Conservation (phyloP, 2,888 invertebrate genomes). For the Mycalesis mineus region DNA sequence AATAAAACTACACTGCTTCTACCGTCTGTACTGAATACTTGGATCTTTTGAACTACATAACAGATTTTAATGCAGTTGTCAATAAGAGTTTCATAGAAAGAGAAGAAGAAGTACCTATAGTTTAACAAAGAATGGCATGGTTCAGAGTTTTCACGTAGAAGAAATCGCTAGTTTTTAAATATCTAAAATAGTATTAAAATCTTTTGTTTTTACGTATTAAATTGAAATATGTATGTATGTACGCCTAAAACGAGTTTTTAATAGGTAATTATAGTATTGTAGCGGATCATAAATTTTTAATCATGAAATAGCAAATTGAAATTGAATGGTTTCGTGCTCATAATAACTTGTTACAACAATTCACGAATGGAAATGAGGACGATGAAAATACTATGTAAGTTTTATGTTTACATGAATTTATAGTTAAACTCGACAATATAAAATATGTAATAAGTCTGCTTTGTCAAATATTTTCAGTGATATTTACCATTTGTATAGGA, state of each 20-base stretch:
- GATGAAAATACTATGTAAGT: background rate
- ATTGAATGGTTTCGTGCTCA: background rate
- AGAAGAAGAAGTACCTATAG: too few relatives aligned
- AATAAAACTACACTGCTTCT: too few relatives aligned
- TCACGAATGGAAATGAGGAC: background rate
- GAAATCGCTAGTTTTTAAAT: too few relatives aligned
- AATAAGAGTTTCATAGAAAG: too few relatives aligned
- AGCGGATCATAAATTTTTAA: background rate
- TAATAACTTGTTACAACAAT: background rate
- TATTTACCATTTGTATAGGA: background rate
- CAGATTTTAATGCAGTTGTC: too few relatives aligned
- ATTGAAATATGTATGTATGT: too few relatives aligned
- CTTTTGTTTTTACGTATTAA: too few relatives aligned
- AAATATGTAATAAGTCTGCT: background rate
- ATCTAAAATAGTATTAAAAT: too few relatives aligned
- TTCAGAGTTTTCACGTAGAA: too few relatives aligned
- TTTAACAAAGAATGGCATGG: too few relatives aligned
- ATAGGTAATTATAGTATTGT: background rate
- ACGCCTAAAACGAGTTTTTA: background rate
- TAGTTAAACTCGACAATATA: background rate
- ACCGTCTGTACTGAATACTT: too few relatives aligned
- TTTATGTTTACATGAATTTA: background rate
- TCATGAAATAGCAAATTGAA: background rate
- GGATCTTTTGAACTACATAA: too few relatives aligned
- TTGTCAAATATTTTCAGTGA: background rate